Conservation (phyloP, 2,888 invertebrate genomes). For the Zhengitettix transpicula region DNA sequence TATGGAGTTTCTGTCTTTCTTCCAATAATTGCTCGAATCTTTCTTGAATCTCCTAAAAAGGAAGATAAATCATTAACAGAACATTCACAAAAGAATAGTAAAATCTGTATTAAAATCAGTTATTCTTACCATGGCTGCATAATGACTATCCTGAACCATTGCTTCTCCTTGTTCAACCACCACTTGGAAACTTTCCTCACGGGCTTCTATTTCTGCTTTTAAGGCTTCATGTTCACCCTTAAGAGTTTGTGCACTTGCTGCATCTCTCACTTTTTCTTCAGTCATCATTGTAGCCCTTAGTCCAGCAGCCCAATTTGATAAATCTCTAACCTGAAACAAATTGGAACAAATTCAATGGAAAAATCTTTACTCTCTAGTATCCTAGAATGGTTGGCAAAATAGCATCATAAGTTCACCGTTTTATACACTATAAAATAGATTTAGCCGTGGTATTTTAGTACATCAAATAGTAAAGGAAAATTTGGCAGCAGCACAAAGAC, state of each 20-base stretch:
- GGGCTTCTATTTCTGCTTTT: constrained; percentile 73
- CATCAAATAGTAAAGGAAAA: too few relatives aligned
- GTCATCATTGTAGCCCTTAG: constrained; percentile 60
- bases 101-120: background rate
- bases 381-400: background rate
- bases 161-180: constrained; percentile 61
- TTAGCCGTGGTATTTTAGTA: too few relatives aligned
- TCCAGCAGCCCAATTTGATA: constrained; percentile 74
- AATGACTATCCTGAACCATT: constrained; percentile 74
- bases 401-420: too few relatives aligned
- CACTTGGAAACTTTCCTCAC: constrained; percentile 62
- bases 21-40: constrained; percentile 59
- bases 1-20: constrained; percentile 60
- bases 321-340: constrained; percentile 49
- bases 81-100: background rate
- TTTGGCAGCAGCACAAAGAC: too few relatives aligned
- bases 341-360: background rate
- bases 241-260: constrained; percentile 61
- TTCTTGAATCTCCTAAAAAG: constrained; percentile 49
- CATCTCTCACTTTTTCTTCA: constrained; percentile 68
- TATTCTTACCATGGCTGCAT: constrained; percentile 38
- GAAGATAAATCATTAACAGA: too few relatives aligned
- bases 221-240: constrained; percentile 70
- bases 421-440: too few relatives aligned
- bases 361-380: background rate